phyloP scores from a whole-genome alignment of 2,113 vertebrate genomes.

The Sylvia atricapilla region DNA sequence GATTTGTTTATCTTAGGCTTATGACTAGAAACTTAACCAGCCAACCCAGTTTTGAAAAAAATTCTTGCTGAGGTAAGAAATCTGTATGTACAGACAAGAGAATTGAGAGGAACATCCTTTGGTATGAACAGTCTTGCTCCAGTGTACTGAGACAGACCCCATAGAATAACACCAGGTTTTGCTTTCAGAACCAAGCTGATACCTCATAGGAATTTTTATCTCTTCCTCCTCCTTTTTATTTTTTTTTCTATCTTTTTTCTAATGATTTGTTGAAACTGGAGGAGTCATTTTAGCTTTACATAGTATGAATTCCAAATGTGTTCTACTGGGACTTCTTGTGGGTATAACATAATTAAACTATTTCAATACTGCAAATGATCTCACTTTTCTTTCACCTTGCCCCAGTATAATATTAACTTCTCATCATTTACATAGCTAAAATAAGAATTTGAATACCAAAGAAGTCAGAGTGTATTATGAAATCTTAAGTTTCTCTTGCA shows the following conservation, averaged over 20 bases:
- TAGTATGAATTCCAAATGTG: slow-evolving; percentile 32
- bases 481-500: neutral
- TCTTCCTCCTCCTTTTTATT: neutral
- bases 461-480: neutral
- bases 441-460: slow-evolving; percentile 36
- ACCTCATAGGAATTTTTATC: neutral
- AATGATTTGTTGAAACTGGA: slow-evolving; percentile 36
- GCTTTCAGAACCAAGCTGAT: neutral
- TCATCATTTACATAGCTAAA: slow-evolving; percentile 47
- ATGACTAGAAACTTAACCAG: neutral
- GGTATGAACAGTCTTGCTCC: neutral
- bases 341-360: slow-evolving; percentile 43
- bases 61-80: neutral
- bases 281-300: slow-evolving; percentile 39
- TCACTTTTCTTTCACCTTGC: slow-evolving; percentile 35
- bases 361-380: slow-evolving; percentile 40
- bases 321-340: slow-evolving; percentile 7
- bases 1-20: neutral
- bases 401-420: slow-evolving; percentile 21
- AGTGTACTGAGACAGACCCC: neutral
- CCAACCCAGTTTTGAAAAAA: neutral
- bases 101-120: neutral
- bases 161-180: neutral
- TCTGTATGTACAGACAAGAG: neutral
- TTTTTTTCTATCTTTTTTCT: neutral